These are phyloP conservation scores for Esox lucius DNA, from an alignment of 2,797 vertebrate genomes.

Conservation along the genomic window DNA sequence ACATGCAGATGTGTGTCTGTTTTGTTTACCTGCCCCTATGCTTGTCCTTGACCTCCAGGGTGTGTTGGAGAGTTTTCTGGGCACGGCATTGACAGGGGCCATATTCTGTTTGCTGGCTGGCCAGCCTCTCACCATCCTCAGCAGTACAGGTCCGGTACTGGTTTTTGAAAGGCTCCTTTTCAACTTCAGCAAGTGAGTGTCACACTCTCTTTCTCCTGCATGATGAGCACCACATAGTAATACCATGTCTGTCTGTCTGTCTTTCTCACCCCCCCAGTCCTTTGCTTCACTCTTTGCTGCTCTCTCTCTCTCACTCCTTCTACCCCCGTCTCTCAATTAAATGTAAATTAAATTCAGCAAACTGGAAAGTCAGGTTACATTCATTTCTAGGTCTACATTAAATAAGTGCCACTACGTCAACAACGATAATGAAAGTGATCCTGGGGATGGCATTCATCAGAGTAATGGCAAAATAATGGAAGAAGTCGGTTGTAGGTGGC, in stretches of 20 bases:
- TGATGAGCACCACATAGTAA: not conserved
- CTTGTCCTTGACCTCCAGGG: conserved; percentile 63
- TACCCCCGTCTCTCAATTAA: no score
- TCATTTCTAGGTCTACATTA: no score
- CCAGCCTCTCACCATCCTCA: conserved; percentile 94
- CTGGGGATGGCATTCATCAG: no score
- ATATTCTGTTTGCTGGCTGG: conserved; percentile 93
- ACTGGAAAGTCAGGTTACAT: no score
- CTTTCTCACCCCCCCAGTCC: not conserved
- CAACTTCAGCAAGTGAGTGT: conserved; percentile 94
- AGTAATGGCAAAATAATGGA: no score
- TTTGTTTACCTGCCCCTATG: not conserved
- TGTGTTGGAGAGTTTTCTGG: conserved; percentile 92
- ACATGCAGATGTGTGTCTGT: conserved; percentile 7
- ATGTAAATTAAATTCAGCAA: no score
- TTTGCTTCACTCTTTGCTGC: no score
- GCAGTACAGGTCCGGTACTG: conserved; percentile 95
- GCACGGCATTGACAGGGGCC: conserved; percentile 87
- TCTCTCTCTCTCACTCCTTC: not conserved
- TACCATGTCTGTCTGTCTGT: not conserved
- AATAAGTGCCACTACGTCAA: no score
- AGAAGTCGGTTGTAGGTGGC: no score
- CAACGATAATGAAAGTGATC: no score
- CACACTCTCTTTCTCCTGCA: not conserved
- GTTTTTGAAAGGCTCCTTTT: conserved; percentile 96